Evolutionary conservation across 2,888 invertebrate species (phyloP), one percentile per base, ranked within the genome.

Genomic region (Periphyllus acericola): DNA sequence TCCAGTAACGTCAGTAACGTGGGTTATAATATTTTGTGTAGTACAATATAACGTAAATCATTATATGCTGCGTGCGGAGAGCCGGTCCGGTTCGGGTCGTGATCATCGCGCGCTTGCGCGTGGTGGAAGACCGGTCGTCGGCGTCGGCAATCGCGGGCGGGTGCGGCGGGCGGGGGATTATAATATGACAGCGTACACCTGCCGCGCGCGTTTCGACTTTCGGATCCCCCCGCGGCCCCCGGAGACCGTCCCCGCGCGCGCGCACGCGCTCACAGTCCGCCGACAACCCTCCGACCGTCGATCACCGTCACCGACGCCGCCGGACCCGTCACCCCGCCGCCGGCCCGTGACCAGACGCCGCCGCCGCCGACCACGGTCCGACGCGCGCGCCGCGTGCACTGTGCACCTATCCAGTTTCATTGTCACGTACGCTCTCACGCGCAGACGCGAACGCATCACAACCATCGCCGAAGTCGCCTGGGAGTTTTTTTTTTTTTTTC

Each of bases 121-220:
- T 87, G 87, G 81, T 87, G 81, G 81, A 87, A 87, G 87, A 87
- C 81, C 87, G 80, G 80, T 80, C 81, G 86, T 52, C 74, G 83
- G 36, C 55, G 74, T n/a, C 60, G 36, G 17, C 60, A 29, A 40
- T 0, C 52, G 72, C n/a, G 14, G 32, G 46, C 55, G 74, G 55
- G 40, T 32, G 32, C 32, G 78, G 68, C 25, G 52, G 66, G 79
- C 21, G 72, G 80, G 66, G 80, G n/a, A 66, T 81, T 74, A 87
- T 87, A 87, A 87, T 80, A 80, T 75, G 87, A 87, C 87, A 46
- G 74, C 75, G 83, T 81, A 81, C 80, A 81, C 80, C 87, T 81
- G 87, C 80, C 81, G 60, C 21, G 60, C 60, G 19, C 25, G 87
- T 87, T 81, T 81, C 74, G 87, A 87, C 87, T 87, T 87, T 87